Evolutionary conservation across 1,140 invertebrate genomes (phyloP), one percentile per base, ranked within the genome.

Genomic region (Sminthurides bifidus): DNA sequence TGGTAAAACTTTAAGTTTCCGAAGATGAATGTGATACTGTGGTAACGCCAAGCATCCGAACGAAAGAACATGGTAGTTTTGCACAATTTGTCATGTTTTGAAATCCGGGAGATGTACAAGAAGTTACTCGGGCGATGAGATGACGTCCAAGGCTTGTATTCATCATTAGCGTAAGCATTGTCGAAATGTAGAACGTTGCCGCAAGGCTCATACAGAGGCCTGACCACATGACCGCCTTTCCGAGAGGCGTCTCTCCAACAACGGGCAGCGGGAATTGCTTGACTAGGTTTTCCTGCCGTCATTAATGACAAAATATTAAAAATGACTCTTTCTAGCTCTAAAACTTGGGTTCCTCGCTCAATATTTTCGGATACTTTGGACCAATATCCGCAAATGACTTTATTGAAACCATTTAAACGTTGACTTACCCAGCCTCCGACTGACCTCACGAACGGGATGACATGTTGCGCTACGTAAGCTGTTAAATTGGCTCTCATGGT

Each of bases 341-440:
- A n/a, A n/a, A n/a, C n/a, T n/a, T n/a, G n/a, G n/a, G n/a, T n/a
- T n/a, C n/a, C n/a, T n/a, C n/a, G n/a, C n/a, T n/a, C n/a, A n/a
- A n/a, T n/a, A n/a, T n/a, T n/a, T n/a, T n/a, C n/a, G n/a, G n/a
- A n/a, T n/a, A n/a, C n/a, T n/a, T n/a, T n/a, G n/a, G n/a, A n/a
- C n/a, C n/a, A n/a, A n/a, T n/a, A n/a, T n/a, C n/a, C n/a, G n/a
- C 17, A 44, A 21, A 44, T 44, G 12, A 44, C 17, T 41, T 12
- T 31, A 26, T 29, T 38, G 14, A 41, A 53, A 2, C 24, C 19
- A 14, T 49, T 14, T 12, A 12, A 43, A 43, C 8, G 19, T 43
- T 26, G 24, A 60, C 70, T 69, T 69, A 75, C 73, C 73, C 73
- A 75, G 64, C 73, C 73, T 50, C 70, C 72, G 65, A 71, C 66